These are phyloP conservation scores for Centrocercus urophasianus DNA, from an alignment of 2,113 vertebrate genomes.

Conservation along the genomic window DNA sequence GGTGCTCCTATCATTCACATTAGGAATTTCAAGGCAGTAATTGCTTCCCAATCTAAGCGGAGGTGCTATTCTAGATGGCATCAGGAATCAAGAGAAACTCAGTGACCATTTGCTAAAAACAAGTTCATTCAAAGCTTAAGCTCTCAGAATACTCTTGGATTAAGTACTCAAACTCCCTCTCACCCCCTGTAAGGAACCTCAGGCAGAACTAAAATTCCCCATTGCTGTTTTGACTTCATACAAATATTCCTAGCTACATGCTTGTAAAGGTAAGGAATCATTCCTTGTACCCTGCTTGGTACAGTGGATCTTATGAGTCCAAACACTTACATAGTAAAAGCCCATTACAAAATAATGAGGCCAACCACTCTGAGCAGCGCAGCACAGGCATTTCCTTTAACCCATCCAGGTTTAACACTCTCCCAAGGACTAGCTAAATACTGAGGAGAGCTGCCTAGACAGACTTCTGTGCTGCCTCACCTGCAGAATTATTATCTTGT, in stretches of 20 bases:
- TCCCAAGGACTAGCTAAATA: neutral
- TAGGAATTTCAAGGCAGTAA: neutral
- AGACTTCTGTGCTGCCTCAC: neutral
- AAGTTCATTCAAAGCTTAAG: neutral
- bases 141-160: neutral
- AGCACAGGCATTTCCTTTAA: neutral
- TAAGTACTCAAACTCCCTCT: neutral
- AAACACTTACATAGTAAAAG: neutral
- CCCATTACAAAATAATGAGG: neutral
- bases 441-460: neutral
- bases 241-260: neutral
- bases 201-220: neutral
- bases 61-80: neutral
- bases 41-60: fast-evolving
- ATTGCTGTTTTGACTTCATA: neutral
- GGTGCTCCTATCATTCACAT: neutral
- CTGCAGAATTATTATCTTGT: neutral
- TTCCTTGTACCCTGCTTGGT: neutral
- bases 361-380: neutral
- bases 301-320: neutral
- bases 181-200: neutral
- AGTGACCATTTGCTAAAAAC: neutral
- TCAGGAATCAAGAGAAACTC: neutral
- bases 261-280: neutral
- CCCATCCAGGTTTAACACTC: neutral